These are phyloP conservation scores for Myanophis thanlyinensis DNA, from an alignment of 2,113 vertebrate genomes.

Conservation along the genomic window DNA sequence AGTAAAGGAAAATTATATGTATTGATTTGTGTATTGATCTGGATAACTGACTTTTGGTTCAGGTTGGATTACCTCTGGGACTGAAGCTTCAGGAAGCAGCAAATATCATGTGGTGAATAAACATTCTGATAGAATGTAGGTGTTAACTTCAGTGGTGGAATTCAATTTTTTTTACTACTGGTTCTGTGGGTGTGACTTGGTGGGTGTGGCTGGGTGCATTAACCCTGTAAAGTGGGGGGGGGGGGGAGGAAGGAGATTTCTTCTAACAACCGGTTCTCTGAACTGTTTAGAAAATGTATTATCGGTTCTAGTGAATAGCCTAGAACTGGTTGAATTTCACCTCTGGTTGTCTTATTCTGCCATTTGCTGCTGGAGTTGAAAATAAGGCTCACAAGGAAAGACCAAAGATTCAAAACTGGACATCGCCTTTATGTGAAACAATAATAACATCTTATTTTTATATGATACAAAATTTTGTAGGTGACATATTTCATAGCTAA, in stretches of 20 bases:
- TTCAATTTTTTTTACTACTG: too few relatives aligned
- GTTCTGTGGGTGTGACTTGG: too few relatives aligned
- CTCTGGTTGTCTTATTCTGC: too few relatives aligned
- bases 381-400: not conserved
- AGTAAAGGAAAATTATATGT: conserved; percentile 50
- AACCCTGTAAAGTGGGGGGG: too few relatives aligned
- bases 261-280: too few relatives aligned
- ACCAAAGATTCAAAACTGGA: not conserved
- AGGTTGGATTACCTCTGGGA: conserved; percentile 40
- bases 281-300: too few relatives aligned
- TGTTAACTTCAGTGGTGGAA: too few relatives aligned
- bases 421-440: not conserved
- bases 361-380: not conserved
- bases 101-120: conserved; percentile 13
- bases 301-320: too few relatives aligned
- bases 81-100: conserved; percentile 21
- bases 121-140: not conserved
- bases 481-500: not conserved
- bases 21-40: conserved; percentile 38
- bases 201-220: too few relatives aligned
- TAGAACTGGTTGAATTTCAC: too few relatives aligned
- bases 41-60: conserved; percentile 35
- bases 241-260: too few relatives aligned
- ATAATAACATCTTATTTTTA: not conserved
- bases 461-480: not conserved